Evolutionary conservation across 2,888 invertebrate genomes (phyloP).

Genomic region (Epirrita christyi): DNA sequence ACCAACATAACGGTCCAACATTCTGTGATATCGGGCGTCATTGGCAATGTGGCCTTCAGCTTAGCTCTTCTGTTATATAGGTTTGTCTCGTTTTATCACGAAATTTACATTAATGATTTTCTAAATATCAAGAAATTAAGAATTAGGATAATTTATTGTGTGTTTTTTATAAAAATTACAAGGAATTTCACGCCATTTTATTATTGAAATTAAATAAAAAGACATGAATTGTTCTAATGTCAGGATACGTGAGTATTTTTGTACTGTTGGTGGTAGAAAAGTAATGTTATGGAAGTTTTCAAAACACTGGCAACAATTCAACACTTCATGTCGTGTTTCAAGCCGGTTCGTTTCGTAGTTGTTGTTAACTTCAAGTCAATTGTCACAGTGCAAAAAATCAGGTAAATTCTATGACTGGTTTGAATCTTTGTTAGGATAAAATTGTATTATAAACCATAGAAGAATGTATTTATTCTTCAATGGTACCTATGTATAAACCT

Average conservation of each 20-base stretch:
- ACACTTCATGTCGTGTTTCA: not conserved
- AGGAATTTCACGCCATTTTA: not conserved
- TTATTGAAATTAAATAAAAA: constrained; percentile 12
- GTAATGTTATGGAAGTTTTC: constrained; percentile 9
- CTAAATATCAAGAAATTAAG: not conserved
- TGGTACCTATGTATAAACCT: too few species aligned
- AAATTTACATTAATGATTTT: constrained; percentile 8
- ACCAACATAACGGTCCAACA: constrained; percentile 71
- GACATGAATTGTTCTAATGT: constrained; percentile 29
- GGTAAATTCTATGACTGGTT: too few species aligned
- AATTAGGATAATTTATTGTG: not conserved
- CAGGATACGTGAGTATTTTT: constrained; percentile 42
- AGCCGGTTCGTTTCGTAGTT: not conserved
- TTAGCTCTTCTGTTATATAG: constrained; percentile 58
- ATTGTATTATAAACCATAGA: too few species aligned
- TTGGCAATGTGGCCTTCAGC: constrained; percentile 76
- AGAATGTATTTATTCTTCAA: too few species aligned
- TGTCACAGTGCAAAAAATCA: not conserved
- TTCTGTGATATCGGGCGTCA: constrained; percentile 78
- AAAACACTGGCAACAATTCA: constrained; percentile 15
- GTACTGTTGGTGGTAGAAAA: constrained; percentile 50
- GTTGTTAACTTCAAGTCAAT: not conserved
- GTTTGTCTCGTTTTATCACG: constrained; percentile 56
- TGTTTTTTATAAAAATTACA: not conserved
- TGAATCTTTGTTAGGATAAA: too few species aligned